Evolutionary conservation across 2,113 vertebrate species (phyloP).

Genomic region (Silurus meridionalis): DNA sequence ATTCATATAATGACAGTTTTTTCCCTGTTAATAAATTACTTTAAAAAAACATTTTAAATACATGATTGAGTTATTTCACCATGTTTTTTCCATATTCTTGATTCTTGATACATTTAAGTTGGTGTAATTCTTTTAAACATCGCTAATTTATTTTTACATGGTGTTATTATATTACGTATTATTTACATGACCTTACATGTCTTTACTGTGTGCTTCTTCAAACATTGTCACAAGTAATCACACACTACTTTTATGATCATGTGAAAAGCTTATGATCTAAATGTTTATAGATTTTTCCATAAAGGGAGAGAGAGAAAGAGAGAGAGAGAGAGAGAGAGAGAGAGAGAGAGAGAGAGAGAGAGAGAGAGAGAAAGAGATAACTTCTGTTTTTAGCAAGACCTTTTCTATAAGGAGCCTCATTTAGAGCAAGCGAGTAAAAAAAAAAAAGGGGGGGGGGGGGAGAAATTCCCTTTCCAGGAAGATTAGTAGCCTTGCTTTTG

Average conservation of each 20-base stretch:
- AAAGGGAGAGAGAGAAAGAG: background rate
- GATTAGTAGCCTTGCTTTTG: slow-evolving; percentile 69
- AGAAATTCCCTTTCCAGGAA: slow-evolving; percentile 61
- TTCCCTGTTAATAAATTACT: background rate
- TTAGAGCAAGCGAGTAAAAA: slow-evolving; percentile 36
- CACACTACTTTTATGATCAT: background rate
- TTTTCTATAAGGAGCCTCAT: slow-evolving; percentile 60
- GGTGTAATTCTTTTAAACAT: background rate
- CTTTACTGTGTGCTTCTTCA: background rate
- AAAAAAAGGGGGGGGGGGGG: background rate
- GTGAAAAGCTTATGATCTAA: background rate
- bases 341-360: background rate
- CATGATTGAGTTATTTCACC: background rate
- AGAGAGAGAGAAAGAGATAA: background rate
- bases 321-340: background rate
- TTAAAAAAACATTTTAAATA: background rate
- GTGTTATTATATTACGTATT: background rate
- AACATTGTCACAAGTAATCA: background rate
- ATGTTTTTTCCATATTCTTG: background rate
- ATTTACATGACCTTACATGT: background rate
- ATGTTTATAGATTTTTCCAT: background rate
- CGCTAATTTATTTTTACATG: background rate
- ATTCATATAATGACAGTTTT: background rate
- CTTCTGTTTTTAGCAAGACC: slow-evolving; percentile 41
- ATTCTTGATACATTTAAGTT: background rate